phyloP scores from a whole-genome alignment of 1,140 invertebrate genomes.

The Mycetomoellerius zeteki region DNA sequence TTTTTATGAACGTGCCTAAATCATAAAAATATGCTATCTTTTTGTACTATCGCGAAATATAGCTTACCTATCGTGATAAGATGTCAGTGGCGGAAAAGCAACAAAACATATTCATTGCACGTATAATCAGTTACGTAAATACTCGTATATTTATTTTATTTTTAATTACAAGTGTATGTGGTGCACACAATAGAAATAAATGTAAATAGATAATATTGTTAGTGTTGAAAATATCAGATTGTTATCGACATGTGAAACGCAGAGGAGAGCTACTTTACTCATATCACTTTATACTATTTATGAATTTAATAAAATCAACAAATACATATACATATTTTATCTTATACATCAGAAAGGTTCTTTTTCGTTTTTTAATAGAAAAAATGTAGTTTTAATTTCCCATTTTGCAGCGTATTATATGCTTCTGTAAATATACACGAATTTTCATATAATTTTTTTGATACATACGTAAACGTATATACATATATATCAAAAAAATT shows the following conservation, averaged over 20 bases:
- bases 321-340: conserved; percentile 63
- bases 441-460: conserved; percentile 61
- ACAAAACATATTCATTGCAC: conserved; percentile 69
- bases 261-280: conserved; percentile 69
- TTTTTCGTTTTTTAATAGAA: conserved; percentile 65
- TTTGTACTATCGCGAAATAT: neutral
- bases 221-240: conserved; percentile 82
- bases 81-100: conserved; percentile 58
- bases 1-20: neutral
- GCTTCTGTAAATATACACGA: conserved; percentile 66
- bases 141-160: conserved; percentile 81
- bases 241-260: conserved; percentile 76
- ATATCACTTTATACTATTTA: conserved; percentile 62
- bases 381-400: conserved; percentile 76
- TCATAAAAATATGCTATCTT: neutral
- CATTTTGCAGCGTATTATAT: conserved; percentile 66
- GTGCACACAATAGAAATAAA: conserved; percentile 82
- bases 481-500: conserved; percentile 67
- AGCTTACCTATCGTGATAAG: conserved; percentile 43
- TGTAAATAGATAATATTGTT: conserved; percentile 80
- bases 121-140: conserved; percentile 81
- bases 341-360: conserved; percentile 68
- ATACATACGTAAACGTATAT: conserved; percentile 64
- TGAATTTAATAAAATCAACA: conserved; percentile 71
- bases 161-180: conserved; percentile 79